A percentile compares a stretch with the other conserved stretches of the same genome.
Conservation (phyloP, 2,888 invertebrate genomes). For the Hyposoter didymator region DNA sequence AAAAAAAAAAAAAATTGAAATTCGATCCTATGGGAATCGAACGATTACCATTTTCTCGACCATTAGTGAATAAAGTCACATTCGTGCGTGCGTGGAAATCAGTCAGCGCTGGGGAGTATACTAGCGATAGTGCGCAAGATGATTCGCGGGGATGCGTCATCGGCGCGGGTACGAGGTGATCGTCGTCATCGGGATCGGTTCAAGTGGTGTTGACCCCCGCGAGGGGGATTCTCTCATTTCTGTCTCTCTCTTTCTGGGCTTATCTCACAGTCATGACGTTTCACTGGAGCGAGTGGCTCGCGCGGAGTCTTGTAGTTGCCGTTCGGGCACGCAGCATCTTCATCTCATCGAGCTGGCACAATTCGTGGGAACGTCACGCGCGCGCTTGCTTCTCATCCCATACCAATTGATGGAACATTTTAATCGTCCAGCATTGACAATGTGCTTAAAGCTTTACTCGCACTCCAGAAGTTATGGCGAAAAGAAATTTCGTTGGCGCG, state of each 20-base stretch:
- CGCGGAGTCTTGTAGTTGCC: constrained; percentile 39
- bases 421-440: constrained; percentile 29
- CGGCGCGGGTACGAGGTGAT: constrained; percentile 69
- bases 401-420: constrained; percentile 59
- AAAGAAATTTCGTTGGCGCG: background rate
- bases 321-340: constrained; percentile 30
- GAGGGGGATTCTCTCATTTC: constrained; percentile 21
- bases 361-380: constrained; percentile 80
- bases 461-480: background rate
- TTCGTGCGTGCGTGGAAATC: constrained; percentile 48
- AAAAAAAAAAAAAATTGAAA: background rate
- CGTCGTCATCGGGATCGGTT: constrained; percentile 82
- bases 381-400: constrained; percentile 53
- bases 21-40: background rate
- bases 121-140: constrained; percentile 72
- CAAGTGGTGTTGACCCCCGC: constrained; percentile 82
- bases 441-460: background rate
- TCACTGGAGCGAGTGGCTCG: constrained; percentile 26
- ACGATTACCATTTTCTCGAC: background rate
- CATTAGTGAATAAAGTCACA: background rate
- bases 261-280: constrained; percentile 10
- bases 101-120: constrained; percentile 43
- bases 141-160: constrained; percentile 82
- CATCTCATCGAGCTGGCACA: constrained; percentile 17
- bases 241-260: constrained; percentile 9